phyloP scores from a whole-genome alignment of 2,888 invertebrate species.

The Podabrus alpinus region DNA sequence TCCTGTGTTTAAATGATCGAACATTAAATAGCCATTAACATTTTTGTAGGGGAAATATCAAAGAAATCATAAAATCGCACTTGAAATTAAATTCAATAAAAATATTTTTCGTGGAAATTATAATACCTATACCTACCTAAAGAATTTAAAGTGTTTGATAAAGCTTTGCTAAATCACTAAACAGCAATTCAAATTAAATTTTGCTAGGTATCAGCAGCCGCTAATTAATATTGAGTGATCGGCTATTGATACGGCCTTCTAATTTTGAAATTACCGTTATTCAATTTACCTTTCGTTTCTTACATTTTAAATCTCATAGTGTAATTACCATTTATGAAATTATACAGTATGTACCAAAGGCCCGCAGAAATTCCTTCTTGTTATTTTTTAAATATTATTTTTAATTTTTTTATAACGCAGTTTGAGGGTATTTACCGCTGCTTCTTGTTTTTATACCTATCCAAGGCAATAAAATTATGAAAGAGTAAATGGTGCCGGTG shows the following conservation, averaged over 20 bases:
- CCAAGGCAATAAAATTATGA: not conserved
- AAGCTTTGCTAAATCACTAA: not conserved
- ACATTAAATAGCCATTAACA: not conserved
- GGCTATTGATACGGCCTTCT: conserved; percentile 11
- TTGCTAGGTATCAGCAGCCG: not conserved
- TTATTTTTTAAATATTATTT: not conserved
- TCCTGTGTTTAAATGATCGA: not conserved
- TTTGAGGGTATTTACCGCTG: not conserved
- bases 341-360: not conserved
- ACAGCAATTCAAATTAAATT: not conserved
- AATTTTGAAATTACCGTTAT: conserved; percentile 9
- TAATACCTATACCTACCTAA: not conserved
- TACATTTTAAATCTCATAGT: conserved; percentile 11
- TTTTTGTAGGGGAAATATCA: not conserved
- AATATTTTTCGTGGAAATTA: not conserved
- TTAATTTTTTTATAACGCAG: not conserved
- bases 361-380: not conserved
- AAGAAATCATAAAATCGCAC: not conserved
- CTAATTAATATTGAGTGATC: conserved; percentile 8
- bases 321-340: not conserved
- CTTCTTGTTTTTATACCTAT: not conserved
- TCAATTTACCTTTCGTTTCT: conserved; percentile 9
- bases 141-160: not conserved
- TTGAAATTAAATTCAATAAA: not conserved
- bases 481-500: too few species aligned